A percentile compares a stretch with the other conserved stretches of the same genome.
These are phyloP conservation scores for Hormiphora californensis DNA, from an alignment of 37 sponge, comb jelly and placozoan genomes.

Conservation along the genomic window DNA sequence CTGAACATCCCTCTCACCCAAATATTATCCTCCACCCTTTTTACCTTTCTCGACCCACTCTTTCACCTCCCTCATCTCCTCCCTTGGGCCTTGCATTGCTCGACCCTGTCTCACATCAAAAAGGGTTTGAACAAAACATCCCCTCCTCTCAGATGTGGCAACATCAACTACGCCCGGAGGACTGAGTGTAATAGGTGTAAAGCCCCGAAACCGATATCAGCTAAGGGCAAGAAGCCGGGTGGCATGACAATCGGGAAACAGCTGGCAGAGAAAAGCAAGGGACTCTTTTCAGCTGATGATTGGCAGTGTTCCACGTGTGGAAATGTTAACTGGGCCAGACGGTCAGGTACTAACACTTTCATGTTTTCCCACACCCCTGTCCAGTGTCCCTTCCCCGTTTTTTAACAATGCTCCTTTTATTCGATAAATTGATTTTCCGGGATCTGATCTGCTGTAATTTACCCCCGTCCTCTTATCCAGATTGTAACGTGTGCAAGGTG, in stretches of 20 bases:
- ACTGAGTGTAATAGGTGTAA: slow-evolving; percentile 87
- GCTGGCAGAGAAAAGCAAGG: slow-evolving; percentile 86
- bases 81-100: too few species aligned
- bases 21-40: too few species aligned
- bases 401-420: background rate
- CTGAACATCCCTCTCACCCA: too few species aligned
- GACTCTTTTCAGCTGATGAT: slow-evolving; percentile 96
- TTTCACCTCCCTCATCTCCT: too few species aligned
- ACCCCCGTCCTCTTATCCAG: slow-evolving; percentile 38
- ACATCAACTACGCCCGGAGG: slow-evolving; percentile 89
- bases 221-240: background rate
- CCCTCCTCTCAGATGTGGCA: slow-evolving; percentile 73
- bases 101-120: too few species aligned
- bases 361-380: background rate
- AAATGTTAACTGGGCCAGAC: slow-evolving; percentile 97
- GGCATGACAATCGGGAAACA: slow-evolving; percentile 85
- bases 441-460: too few species aligned
- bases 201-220: slow-evolving; percentile 20
- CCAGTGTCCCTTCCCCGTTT: background rate
- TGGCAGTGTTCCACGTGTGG: slow-evolving; percentile 98
- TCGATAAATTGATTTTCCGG: background rate
- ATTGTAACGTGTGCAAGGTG: slow-evolving; percentile 84
- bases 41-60: too few species aligned
- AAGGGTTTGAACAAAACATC: too few species aligned
- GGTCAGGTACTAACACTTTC: slow-evolving; percentile 45